These are phyloP conservation scores for Trachythela sp. DNA, from an alignment of 64 coral and sea anemone species.

Conservation along the genomic window DNA sequence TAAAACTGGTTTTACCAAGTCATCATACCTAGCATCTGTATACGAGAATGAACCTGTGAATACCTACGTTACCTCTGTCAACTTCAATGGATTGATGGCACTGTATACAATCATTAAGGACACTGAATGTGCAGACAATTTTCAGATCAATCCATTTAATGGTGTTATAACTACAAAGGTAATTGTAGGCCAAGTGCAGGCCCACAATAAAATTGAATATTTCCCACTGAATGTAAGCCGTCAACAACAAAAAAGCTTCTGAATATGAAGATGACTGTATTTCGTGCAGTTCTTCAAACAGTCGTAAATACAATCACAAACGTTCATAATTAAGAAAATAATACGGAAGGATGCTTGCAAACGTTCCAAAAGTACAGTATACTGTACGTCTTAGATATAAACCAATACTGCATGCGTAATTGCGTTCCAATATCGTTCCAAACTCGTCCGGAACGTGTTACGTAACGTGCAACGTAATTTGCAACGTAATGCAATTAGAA, in stretches of 20 bases:
- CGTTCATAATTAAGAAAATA: too few relatives aligned
- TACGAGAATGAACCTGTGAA: neutral
- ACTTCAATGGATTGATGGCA: slow-evolving; percentile 12
- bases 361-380: too few relatives aligned
- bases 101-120: neutral
- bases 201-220: too few relatives aligned
- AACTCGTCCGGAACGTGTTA: too few relatives aligned
- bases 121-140: neutral
- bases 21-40: neutral
- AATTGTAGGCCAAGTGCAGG: neutral
- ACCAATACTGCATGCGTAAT: too few relatives aligned
- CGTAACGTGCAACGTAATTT: too few relatives aligned
- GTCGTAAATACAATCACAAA: neutral
- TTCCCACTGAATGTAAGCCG: too few relatives aligned
- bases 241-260: too few relatives aligned
- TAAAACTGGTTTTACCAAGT: neutral
- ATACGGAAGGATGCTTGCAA: too few relatives aligned
- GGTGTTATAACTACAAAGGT: neutral
- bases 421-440: too few relatives aligned
- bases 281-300: neutral
- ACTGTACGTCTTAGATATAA: too few relatives aligned
- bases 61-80: neutral
- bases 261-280: neutral
- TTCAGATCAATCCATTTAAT: slow-evolving; percentile 6
- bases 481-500: too few relatives aligned